Evolutionary conservation across 2,113 vertebrate species (phyloP).

Genomic region (Cochlearius cochlearius): DNA sequence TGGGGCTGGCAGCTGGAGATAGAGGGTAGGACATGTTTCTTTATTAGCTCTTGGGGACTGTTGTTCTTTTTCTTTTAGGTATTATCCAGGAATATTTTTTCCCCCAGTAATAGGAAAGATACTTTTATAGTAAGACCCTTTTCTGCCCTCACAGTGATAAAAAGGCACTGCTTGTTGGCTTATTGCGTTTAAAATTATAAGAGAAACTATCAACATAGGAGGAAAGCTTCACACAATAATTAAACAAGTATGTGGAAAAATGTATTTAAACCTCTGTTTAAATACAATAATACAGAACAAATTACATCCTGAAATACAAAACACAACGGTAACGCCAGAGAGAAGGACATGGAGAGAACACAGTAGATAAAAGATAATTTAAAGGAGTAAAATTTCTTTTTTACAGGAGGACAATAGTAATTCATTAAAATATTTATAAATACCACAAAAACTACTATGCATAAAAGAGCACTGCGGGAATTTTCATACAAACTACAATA

Average conservation of each 20-base stretch:
- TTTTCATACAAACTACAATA: background rate
- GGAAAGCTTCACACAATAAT: background rate
- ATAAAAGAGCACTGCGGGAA: background rate
- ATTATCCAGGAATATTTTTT: background rate
- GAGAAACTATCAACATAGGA: background rate
- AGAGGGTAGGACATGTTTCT: background rate
- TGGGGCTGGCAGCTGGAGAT: background rate
- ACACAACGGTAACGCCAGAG: background rate
- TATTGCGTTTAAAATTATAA: background rate
- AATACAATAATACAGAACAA: background rate
- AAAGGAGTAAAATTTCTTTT: background rate
- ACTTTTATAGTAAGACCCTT: background rate
- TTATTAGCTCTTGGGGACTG: background rate
- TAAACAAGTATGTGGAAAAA: background rate
- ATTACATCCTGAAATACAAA: background rate
- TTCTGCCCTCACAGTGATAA: background rate
- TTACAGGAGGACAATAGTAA: background rate
- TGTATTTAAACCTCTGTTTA: background rate
- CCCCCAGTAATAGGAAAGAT: background rate
- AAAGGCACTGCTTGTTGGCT: background rate
- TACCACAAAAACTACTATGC: background rate
- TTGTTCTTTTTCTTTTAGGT: background rate
- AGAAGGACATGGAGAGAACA: background rate
- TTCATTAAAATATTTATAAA: slow-evolving; percentile 3
- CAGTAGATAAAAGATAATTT: background rate